Conservation (phyloP, 2,113 vertebrate species). For the Mus pahari region DNA sequence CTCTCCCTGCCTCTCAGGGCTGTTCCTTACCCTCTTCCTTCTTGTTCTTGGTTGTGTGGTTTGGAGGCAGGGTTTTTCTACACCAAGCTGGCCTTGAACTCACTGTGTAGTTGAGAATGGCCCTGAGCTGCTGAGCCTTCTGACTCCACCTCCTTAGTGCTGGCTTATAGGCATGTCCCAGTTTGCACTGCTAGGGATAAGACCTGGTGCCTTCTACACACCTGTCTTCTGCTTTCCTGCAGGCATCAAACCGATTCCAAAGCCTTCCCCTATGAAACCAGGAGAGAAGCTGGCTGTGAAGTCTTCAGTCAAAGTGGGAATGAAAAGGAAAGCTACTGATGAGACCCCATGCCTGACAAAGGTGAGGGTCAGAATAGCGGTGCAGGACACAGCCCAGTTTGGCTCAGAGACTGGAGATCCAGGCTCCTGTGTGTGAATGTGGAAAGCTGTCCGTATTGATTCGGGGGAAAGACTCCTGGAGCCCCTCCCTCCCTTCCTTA, state of each 20-base stretch:
- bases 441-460: background rate
- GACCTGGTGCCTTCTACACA: background rate
- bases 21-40: background rate
- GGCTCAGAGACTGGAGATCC: background rate
- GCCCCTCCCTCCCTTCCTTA: no score
- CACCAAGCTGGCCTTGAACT: background rate
- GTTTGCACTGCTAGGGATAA: background rate
- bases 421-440: background rate
- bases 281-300: background rate
- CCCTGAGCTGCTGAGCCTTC: background rate
- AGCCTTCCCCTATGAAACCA: background rate
- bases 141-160: background rate
- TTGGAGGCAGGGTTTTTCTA: background rate
- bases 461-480: background rate
- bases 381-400: accelerated
- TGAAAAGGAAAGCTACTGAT: constrained; percentile 74
- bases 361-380: background rate
- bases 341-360: constrained; percentile 44
- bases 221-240: background rate
- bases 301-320: constrained; percentile 50
- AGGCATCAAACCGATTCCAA: constrained; percentile 47
- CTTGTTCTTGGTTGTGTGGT: background rate
- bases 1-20: background rate
- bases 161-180: background rate
- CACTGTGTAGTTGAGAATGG: background rate